Conservation (phyloP, 2,113 vertebrate species). For the Aldabrachelys gigantea region DNA sequence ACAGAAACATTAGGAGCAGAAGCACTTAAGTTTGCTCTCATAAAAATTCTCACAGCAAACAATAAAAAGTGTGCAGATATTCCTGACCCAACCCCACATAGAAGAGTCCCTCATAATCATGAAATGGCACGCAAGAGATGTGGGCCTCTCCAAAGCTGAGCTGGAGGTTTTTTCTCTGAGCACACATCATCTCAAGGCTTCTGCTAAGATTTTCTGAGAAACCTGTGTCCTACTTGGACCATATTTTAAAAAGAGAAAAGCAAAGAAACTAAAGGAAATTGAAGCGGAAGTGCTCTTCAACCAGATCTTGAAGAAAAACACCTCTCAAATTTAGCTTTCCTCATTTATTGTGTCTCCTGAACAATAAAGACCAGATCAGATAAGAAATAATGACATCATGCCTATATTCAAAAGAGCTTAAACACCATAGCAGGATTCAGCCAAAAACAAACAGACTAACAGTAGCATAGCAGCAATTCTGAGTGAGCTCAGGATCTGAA, state of each 20-base stretch:
- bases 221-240: background rate
- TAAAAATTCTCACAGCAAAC: background rate
- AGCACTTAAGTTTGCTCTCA: background rate
- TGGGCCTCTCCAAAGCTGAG: background rate
- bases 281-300: background rate
- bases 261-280: background rate
- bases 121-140: background rate
- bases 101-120: too few relatives aligned
- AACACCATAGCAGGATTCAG: background rate
- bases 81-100: background rate
- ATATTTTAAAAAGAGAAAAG: background rate
- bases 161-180: background rate
- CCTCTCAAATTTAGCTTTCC: background rate
- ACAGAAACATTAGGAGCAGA: background rate
- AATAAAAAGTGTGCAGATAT: rapidly evolving
- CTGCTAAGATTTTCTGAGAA: background rate
- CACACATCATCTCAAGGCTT: background rate
- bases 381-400: background rate
- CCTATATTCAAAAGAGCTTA: background rate
- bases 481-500: background rate
- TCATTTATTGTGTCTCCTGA: background rate
- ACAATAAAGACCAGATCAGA: background rate
- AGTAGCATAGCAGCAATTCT: background rate
- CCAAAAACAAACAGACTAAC: background rate
- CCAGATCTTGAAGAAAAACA: background rate